phyloP scores from a whole-genome alignment of 2,797 vertebrate species.

The Lemur catta region DNA sequence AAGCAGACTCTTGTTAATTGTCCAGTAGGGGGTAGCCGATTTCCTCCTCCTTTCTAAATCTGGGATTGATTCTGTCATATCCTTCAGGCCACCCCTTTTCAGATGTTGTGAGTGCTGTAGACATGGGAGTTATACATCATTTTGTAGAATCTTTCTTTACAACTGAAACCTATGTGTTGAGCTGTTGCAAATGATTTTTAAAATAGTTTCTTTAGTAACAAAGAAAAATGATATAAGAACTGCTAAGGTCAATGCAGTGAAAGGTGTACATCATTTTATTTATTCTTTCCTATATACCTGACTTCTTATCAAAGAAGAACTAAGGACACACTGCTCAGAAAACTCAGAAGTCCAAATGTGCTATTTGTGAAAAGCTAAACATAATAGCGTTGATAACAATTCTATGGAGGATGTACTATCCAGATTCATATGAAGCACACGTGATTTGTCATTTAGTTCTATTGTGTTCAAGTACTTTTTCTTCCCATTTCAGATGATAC shows the following conservation, averaged over 20 bases:
- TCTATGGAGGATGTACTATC: slow-evolving; percentile 46
- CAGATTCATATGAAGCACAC: slow-evolving; percentile 34
- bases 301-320: slow-evolving; percentile 57
- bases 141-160: slow-evolving; percentile 51
- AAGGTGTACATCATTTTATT: slow-evolving; percentile 39
- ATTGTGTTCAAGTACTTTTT: slow-evolving; percentile 71
- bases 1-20: slow-evolving; percentile 59
- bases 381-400: slow-evolving; percentile 60
- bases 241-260: slow-evolving; percentile 24
- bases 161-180: neutral
- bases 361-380: slow-evolving; percentile 57
- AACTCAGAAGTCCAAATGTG: slow-evolving; percentile 31
- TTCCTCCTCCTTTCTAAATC: slow-evolving; percentile 50
- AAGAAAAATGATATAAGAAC: slow-evolving; percentile 26
- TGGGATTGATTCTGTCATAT: neutral
- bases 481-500: slow-evolving; percentile 45
- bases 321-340: slow-evolving; percentile 33
- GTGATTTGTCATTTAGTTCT: slow-evolving; percentile 72
- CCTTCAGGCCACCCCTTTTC: neutral
- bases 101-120: neutral
- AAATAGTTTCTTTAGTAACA: slow-evolving; percentile 33
- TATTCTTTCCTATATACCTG: slow-evolving; percentile 19
- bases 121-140: neutral
- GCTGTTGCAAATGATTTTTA: slow-evolving; percentile 42
- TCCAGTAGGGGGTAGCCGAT: neutral